Evolutionary conservation across 2,888 invertebrate genomes (phyloP).

Genomic region (Pyrrhia umbra): DNA sequence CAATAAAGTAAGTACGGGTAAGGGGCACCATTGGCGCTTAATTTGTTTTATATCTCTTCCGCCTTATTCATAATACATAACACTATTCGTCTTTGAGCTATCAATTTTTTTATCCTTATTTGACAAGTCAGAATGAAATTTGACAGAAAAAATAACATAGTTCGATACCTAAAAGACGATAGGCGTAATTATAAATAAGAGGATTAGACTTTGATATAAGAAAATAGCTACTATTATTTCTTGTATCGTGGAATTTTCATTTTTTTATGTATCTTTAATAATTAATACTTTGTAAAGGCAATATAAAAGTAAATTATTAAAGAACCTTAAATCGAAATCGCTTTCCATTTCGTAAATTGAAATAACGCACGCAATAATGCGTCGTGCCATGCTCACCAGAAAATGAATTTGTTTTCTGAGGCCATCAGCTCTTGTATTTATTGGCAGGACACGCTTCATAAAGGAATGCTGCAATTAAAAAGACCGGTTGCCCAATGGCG

Average conservation of each 20-base stretch:
- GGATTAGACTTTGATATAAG: too few species aligned
- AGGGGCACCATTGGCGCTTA: neutral
- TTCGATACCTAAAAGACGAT: too few species aligned
- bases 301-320: neutral
- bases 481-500: slow-evolving; percentile 55
- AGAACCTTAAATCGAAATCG: slow-evolving; percentile 3
- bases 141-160: too few species aligned
- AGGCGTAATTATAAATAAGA: too few species aligned
- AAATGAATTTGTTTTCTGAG: slow-evolving; percentile 34
- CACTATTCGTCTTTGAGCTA: too few species aligned
- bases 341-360: slow-evolving; percentile 14
- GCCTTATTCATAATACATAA: too few species aligned
- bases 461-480: slow-evolving; percentile 58
- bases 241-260: too few species aligned
- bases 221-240: too few species aligned
- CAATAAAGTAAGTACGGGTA: slow-evolving; percentile 47
- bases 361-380: slow-evolving; percentile 12
- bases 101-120: too few species aligned
- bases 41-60: neutral
- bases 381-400: slow-evolving; percentile 22
- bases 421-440: slow-evolving; percentile 46
- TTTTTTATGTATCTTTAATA: too few species aligned
- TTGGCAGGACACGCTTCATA: slow-evolving; percentile 38
- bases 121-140: too few species aligned
- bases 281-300: too few species aligned